Evolutionary conservation across 30 jellyfish, hydroid and myxozoan species (phyloP).

Genomic region (Aurelia sp.): DNA sequence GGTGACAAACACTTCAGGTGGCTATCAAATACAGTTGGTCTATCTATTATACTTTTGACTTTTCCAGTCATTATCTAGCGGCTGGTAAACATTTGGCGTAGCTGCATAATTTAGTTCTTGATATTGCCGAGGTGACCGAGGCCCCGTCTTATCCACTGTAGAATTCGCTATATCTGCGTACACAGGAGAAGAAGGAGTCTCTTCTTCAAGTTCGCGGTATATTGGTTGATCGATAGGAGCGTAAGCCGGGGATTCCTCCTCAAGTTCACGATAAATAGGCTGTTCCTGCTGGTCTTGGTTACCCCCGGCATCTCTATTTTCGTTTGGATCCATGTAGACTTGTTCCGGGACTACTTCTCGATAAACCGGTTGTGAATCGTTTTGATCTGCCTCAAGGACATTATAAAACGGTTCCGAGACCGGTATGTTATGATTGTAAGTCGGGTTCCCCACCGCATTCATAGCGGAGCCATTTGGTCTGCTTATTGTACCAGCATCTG

Average conservation of each 20-base stretch:
- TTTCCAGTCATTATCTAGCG: conserved; percentile 45
- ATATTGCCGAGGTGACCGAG: conserved; percentile 17
- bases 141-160: background rate
- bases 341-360: conserved; percentile 34
- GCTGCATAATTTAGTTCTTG: conserved; percentile 48
- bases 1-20: too few species aligned
- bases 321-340: conserved; percentile 31
- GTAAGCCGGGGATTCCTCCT: conserved; percentile 27
- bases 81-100: conserved; percentile 29
- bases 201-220: background rate
- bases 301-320: background rate
- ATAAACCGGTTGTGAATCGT: conserved; percentile 17
- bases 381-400: background rate
- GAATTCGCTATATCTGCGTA: background rate
- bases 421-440: background rate
- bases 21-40: background rate
- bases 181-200: conserved; percentile 1
- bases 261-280: conserved; percentile 49
- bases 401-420: conserved; percentile 18
- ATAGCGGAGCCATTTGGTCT: background rate
- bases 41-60: conserved; percentile 14
- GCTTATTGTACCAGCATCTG: conserved; percentile 4
- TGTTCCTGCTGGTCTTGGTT: background rate
- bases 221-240: conserved; percentile 8
- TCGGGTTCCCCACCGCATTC: conserved; percentile 17